Percentiles rank a stretch among this genome's conserved stretches.
Conservation (phyloP, 2,113 vertebrate genomes). For the Bungarus multicinctus region DNA sequence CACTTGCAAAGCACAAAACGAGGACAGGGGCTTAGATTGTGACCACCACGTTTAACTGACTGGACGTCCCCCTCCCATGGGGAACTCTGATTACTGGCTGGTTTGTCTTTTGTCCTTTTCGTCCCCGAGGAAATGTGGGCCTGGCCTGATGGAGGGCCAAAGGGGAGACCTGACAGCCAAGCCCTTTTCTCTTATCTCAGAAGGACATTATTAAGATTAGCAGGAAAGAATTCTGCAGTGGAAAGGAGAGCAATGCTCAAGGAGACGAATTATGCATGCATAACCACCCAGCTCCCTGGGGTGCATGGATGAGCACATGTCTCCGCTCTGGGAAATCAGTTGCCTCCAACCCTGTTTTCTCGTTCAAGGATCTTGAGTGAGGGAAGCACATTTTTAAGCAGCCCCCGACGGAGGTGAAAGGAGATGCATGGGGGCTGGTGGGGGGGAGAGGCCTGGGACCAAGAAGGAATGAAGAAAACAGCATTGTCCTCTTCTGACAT, state of each 20-base stretch:
- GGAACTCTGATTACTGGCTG: not conserved
- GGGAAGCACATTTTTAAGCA: slow-evolving; percentile 64
- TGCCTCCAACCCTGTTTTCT: slow-evolving; percentile 62
- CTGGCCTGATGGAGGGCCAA: slow-evolving; percentile 37
- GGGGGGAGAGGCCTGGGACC: rapidly evolving
- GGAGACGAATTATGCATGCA: slow-evolving; percentile 67
- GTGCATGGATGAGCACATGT: slow-evolving; percentile 63
- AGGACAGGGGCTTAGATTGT: not conserved
- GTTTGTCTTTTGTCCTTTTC: rapidly evolving
- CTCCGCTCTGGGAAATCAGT: slow-evolving; percentile 67
- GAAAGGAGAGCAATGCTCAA: slow-evolving; percentile 68
- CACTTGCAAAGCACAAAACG: not conserved
- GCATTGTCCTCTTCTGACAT: slow-evolving; percentile 29
- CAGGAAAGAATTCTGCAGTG: slow-evolving; percentile 66
- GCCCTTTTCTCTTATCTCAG: slow-evolving; percentile 66
- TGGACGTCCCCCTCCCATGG: not conserved
- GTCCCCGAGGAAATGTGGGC: not conserved
- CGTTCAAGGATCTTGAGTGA: slow-evolving; percentile 62
- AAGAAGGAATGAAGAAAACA: slow-evolving; percentile 17
- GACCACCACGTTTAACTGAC: not conserved
- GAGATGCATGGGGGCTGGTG: not conserved
- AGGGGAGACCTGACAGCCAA: slow-evolving; percentile 47
- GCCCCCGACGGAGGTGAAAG: slow-evolving; percentile 54
- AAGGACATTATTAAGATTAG: slow-evolving; percentile 66
- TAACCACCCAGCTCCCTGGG: slow-evolving; percentile 66